Percentiles rank a stretch among this genome's conserved stretches.
Conservation (phyloP, 1,140 invertebrate genomes). For the Trachymyrmex cornetzi region DNA sequence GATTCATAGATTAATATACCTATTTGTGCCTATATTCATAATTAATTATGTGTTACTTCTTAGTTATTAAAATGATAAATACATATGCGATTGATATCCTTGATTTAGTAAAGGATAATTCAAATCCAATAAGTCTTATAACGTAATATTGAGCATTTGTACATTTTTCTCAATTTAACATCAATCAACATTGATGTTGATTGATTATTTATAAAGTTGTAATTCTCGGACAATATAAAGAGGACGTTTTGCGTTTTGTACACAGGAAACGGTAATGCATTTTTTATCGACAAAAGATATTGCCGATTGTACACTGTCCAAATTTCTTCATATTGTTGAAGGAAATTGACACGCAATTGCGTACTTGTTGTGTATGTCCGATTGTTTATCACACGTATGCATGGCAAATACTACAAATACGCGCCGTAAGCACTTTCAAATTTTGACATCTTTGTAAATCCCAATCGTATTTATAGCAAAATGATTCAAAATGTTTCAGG, state of each 20-base stretch:
- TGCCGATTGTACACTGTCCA: background rate
- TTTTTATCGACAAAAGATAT: constrained; percentile 43
- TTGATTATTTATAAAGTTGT: background rate
- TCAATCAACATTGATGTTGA: background rate
- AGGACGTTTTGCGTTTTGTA: background rate
- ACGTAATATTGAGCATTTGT: background rate
- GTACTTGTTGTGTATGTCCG: constrained; percentile 47
- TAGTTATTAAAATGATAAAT: background rate
- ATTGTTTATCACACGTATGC: constrained; percentile 42
- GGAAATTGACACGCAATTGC: constrained; percentile 56
- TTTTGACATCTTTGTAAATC: constrained; percentile 4
- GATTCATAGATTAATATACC: constrained; percentile 16
- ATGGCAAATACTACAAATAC: constrained; percentile 6
- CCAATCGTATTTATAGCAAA: background rate
- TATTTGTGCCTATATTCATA: background rate
- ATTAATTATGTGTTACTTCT: constrained; percentile 1
- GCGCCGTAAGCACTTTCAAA: constrained; percentile 32
- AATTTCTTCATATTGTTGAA: constrained; percentile 66
- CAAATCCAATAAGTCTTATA: background rate
- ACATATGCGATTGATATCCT: background rate
- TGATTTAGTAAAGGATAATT: background rate
- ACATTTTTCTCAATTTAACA: constrained; percentile 3
- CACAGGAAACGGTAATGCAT: constrained; percentile 34
- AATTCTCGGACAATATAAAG: background rate
- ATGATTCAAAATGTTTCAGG: background rate